A percentile compares a stretch with the other conserved stretches of the same genome.
phyloP scores from a whole-genome alignment of 2,113 vertebrate genomes.

The Dendropsophus ebraccatus region DNA sequence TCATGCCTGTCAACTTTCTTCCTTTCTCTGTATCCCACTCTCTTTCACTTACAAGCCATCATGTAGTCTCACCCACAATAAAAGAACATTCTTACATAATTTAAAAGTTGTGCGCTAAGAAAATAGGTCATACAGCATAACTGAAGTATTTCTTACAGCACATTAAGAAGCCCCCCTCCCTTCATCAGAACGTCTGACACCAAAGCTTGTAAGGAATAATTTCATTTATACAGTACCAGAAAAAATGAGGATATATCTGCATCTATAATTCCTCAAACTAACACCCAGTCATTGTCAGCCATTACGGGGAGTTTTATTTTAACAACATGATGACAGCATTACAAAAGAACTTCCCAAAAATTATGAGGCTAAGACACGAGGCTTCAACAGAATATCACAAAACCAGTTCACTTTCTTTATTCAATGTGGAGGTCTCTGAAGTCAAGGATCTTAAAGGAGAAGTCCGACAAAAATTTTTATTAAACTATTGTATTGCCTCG shows the following conservation, averaged over 20 bases:
- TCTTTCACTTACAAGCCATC: neutral
- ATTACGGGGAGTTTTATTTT: neutral
- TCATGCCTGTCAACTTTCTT: conserved; percentile 11
- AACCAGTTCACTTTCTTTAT: neutral
- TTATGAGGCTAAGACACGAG: neutral
- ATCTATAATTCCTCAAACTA: neutral
- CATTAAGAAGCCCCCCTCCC: neutral
- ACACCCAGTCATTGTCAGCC: neutral
- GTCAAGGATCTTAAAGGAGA: too few species aligned
- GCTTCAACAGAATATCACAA: neutral
- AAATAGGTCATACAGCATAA: conserved; percentile 39
- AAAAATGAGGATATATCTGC: too few species aligned
- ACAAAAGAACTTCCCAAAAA: neutral
- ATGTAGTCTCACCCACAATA: conserved; percentile 38
- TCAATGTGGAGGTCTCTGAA: neutral
- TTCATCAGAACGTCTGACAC: neutral
- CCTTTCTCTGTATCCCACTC: neutral
- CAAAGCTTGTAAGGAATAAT: neutral
- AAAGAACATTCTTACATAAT: conserved; percentile 46
- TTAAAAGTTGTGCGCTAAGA: conserved; percentile 27
- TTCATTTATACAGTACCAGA: neutral
- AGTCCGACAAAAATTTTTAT: too few species aligned
- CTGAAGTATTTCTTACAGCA: neutral
- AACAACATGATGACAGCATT: neutral
- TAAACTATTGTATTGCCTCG: too few species aligned